These are phyloP conservation scores for Nyctalus aviator DNA, from an alignment of 2,797 vertebrate species.

Conservation along the genomic window DNA sequence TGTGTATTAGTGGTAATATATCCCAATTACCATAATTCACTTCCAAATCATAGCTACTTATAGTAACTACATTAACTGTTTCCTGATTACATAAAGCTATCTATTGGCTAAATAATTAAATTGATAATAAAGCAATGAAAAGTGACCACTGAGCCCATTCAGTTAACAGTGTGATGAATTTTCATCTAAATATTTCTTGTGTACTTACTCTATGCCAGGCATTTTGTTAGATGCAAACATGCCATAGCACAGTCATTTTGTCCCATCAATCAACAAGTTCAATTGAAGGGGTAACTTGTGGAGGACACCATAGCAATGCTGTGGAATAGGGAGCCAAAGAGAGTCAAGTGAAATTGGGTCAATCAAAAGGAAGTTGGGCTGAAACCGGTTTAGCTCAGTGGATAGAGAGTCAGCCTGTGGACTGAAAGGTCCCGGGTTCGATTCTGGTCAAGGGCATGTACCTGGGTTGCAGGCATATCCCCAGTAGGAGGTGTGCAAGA, in stretches of 20 bases:
- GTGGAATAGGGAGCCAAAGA: not conserved
- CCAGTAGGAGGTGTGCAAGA: too few relatives aligned
- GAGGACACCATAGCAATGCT: not conserved
- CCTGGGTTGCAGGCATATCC: too few relatives aligned
- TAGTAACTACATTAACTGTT: conserved; percentile 29
- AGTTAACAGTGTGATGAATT: not conserved
- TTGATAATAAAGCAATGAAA: not conserved
- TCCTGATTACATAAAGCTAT: conserved; percentile 20
- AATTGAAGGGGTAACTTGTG: not conserved
- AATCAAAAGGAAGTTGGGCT: conserved; percentile 20
- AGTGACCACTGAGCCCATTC: not conserved
- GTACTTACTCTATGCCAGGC: not conserved
- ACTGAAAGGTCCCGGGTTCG: too few relatives aligned
- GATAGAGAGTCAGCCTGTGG: too few relatives aligned
- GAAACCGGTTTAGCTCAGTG: too few relatives aligned
- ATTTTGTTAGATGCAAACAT: not conserved
- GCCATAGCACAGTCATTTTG: not conserved
- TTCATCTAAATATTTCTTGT: conserved; percentile 30
- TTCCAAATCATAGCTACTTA: conserved; percentile 31
- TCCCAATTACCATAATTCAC: conserved; percentile 1
- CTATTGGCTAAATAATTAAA: not conserved
- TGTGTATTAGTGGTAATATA: conserved; percentile 29
- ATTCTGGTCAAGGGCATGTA: too few relatives aligned
- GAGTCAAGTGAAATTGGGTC: not conserved
- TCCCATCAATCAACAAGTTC: not conserved